phyloP scores from a whole-genome alignment of 2,797 vertebrate species.

The Setipinna tenuifilis region DNA sequence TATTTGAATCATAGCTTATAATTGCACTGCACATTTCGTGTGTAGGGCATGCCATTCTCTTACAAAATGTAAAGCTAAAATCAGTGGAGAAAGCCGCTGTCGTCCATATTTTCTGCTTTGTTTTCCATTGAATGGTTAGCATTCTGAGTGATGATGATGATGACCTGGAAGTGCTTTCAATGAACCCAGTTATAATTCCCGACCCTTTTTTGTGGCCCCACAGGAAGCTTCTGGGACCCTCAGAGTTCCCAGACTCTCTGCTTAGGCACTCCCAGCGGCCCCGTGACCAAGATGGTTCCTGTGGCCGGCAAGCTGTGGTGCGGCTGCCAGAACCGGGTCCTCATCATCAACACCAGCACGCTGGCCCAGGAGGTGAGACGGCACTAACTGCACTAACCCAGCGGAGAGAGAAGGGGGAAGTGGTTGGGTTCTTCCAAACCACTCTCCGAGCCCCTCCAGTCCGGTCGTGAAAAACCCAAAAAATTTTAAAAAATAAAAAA shows the following conservation, averaged over 20 bases:
- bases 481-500: too few species aligned
- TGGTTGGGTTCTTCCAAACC: background rate
- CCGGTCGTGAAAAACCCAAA: background rate
- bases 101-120: background rate
- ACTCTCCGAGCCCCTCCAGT: background rate
- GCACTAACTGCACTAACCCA: too few species aligned
- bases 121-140: background rate
- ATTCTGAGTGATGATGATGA: background rate
- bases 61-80: too few species aligned
- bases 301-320: slow-evolving; percentile 95
- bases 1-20: too few species aligned
- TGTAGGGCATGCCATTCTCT: too few species aligned
- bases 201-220: background rate
- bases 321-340: slow-evolving; percentile 90
- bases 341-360: slow-evolving; percentile 85
- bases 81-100: slow-evolving; percentile 32
- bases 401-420: background rate
- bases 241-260: slow-evolving; percentile 90
- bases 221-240: slow-evolving; percentile 97
- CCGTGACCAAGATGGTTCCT: slow-evolving; percentile 95
- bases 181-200: background rate
- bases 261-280: slow-evolving; percentile 84
- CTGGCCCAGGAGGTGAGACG: slow-evolving; percentile 87
- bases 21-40: too few species aligned
- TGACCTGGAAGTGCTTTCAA: background rate